A percentile compares a stretch with the other conserved stretches of the same genome.
These are phyloP conservation scores for Heliothis virescens DNA, from an alignment of 1,140 invertebrate species.

Conservation along the genomic window DNA sequence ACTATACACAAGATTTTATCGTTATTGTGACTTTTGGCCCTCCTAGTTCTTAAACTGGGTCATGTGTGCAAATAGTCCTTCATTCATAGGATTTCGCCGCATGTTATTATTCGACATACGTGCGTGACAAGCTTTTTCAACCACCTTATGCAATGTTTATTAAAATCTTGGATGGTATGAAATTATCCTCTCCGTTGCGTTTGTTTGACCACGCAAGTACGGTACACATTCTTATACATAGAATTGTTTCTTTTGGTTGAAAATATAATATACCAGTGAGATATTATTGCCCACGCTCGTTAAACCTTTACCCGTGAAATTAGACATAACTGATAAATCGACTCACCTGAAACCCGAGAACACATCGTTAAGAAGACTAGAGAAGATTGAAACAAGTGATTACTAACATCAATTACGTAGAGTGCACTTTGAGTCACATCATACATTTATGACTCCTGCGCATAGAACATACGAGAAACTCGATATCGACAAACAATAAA, in stretches of 20 bases:
- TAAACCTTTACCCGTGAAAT: constrained; percentile 13
- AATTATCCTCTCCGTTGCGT: no score
- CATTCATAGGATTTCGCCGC: constrained; percentile 5
- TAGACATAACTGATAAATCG: constrained; percentile 46
- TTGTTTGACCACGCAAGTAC: no score
- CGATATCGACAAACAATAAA: constrained; percentile 53
- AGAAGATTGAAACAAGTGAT: constrained; percentile 45
- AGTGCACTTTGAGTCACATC: constrained; percentile 23
- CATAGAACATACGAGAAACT: constrained; percentile 36
- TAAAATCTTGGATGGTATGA: no score
- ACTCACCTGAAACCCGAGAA: constrained; percentile 49
- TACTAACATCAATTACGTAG: constrained; percentile 39
- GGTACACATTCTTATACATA: no score
- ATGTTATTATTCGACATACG: not conserved
- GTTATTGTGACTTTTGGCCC: constrained; percentile 24
- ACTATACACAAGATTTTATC: constrained; percentile 27
- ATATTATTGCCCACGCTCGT: not conserved
- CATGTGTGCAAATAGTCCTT: constrained; percentile 19
- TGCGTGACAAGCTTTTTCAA: not conserved
- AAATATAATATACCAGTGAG: not conserved
- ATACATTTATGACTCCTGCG: constrained; percentile 1
- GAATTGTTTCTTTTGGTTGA: no score
- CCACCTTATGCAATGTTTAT: no score
- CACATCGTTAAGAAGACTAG: constrained; percentile 31
- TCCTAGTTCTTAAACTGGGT: constrained; percentile 14